Evolutionary conservation across 1,140 invertebrate species (phyloP).

Genomic region (Andrena cerasifolii): DNA sequence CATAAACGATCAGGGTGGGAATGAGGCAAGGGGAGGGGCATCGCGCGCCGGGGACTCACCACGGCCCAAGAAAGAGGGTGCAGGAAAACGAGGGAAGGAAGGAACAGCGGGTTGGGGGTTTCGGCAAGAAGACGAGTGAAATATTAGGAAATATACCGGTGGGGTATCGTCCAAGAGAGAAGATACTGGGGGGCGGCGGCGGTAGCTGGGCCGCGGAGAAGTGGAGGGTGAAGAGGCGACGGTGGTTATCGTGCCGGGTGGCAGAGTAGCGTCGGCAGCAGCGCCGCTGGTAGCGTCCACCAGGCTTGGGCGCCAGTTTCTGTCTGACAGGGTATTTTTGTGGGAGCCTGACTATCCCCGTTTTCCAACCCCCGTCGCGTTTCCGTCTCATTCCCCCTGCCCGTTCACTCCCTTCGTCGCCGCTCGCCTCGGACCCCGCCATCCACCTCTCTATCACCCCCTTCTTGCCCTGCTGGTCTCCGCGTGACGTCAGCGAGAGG

Average conservation of each 20-base stretch:
- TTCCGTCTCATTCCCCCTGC: constrained; percentile 32
- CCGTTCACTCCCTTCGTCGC: constrained; percentile 36
- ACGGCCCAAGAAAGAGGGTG: neutral
- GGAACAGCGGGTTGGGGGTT: neutral
- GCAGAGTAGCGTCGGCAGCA: constrained; percentile 3
- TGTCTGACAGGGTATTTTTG: constrained; percentile 77
- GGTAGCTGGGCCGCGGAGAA: neutral
- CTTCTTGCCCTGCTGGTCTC: constrained; percentile 75
- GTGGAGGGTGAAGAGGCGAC: constrained; percentile 14
- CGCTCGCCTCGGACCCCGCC: constrained; percentile 30
- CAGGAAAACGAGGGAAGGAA: neutral
- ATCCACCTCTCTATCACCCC: too few relatives aligned
- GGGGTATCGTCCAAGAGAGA: constrained; percentile 28
- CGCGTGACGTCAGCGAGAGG: constrained; percentile 74
- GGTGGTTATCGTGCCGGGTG: constrained; percentile 26
- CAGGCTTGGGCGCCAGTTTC: constrained; percentile 66
- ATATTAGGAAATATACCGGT: constrained; percentile 10
- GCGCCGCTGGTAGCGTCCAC: constrained; percentile 59
- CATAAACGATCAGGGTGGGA: constrained; percentile 16
- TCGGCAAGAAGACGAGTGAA: constrained; percentile 5
- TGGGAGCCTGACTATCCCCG: constrained; percentile 65
- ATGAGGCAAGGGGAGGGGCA: neutral
- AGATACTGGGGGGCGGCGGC: constrained; percentile 3
- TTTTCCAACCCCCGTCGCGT: constrained; percentile 9
- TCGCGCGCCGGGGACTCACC: too few relatives aligned